These are phyloP conservation scores for Psylliodes chrysocephalus DNA, from an alignment of 2,888 invertebrate species.

Conservation along the genomic window DNA sequence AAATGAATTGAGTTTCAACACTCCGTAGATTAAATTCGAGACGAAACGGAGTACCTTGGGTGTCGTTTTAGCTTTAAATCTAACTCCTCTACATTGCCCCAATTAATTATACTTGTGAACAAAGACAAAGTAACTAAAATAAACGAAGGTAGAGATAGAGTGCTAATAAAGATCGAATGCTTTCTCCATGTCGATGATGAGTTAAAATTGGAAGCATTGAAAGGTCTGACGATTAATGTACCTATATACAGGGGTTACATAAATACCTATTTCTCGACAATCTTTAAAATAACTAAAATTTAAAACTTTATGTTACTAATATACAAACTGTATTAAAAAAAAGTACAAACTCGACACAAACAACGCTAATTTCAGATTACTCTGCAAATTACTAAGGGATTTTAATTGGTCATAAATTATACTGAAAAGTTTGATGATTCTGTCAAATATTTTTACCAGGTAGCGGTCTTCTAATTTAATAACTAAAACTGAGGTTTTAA, in stretches of 20 bases:
- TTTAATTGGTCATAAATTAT: no score
- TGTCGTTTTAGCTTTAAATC: conserved; percentile 31
- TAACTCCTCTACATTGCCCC: conserved; percentile 32
- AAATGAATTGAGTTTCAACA: conserved; percentile 26
- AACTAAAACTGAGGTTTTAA: no score
- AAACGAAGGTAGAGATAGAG: conserved; percentile 27
- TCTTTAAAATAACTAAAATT: no score
- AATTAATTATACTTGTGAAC: conserved; percentile 31
- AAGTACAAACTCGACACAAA: no score
- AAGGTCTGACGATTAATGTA: background rate
- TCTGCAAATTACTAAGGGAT: no score
- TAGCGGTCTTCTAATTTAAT: no score
- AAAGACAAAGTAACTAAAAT: conserved; percentile 30
- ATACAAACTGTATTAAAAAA: no score
- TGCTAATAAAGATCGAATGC: conserved; percentile 28
- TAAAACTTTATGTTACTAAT: no score
- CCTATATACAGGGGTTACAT: background rate
- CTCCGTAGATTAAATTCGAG: conserved; percentile 29
- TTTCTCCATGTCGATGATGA: conserved; percentile 1
- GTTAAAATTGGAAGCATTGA: background rate
- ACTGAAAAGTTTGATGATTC: no score
- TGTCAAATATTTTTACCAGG: no score
- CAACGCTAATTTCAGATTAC: no score
- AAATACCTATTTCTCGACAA: no score
- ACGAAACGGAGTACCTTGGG: conserved; percentile 30